Base-by-base conservation (phyloP, 2,888 invertebrate species). In the Nomada ruficornis region DNA sequence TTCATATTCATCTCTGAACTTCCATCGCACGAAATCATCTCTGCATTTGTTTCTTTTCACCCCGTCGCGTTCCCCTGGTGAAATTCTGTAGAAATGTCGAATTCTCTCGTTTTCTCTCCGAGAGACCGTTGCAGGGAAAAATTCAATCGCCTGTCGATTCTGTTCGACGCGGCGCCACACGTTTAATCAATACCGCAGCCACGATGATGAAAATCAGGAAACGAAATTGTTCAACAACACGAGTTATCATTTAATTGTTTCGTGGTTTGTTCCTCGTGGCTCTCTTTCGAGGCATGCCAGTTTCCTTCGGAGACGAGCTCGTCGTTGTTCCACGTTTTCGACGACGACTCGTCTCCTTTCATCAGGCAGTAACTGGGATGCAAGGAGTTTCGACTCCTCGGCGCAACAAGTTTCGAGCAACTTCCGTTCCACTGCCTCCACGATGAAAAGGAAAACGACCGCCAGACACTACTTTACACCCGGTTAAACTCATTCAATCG, bases 401-500 rank as follows among this genome's bases (percentile, higher is more conserved):
- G 63, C 57, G 82, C 85, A 82, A 84, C 84, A 84, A 85, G 84
- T 85, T 77, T 60, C 83, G 55, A 50, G 83, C 74, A 74, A 77
- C 77, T 84, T 84, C 82, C 79, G 70, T 71, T 77, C 59, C 75
- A 64, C 54, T 76, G 76, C 72, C 62, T 23, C 71, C 70, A 62
- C 77, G 77, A 78, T 82, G 81, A 81, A 85, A 81, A 84, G 81
- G 73, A 73, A 78, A 78, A 73, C 83, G 83, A 75, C 69, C 62
- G 77, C 55, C 80, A 76, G 83, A 69, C 77, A 60, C 81, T 76
- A 64, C 84, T 76, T 81, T 81, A 78, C 81, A 76, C 69, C 72
- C 77, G 83, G 81, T 68, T 75, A 81, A 81, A 78, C 81, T 85
- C 81, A 76, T 85, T 78, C 78, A 81, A 84, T 83, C 75, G 68